Conservation (phyloP, 2,888 invertebrate species). For the Eristalis tenax region DNA sequence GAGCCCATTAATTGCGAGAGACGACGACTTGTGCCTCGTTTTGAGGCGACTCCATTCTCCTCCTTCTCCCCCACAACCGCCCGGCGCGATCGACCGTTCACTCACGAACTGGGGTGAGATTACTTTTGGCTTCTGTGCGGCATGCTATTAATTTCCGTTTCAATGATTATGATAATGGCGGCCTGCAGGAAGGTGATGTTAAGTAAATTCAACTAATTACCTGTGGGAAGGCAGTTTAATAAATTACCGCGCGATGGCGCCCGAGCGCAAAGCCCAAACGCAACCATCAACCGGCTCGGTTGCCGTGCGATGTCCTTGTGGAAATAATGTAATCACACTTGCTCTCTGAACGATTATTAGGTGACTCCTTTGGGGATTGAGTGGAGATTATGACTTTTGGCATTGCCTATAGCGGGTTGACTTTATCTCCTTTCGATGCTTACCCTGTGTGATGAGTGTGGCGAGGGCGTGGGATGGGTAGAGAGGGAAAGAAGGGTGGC, state of each 20-base stretch:
- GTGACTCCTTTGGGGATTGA: background rate
- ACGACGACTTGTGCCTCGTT: conserved; percentile 16
- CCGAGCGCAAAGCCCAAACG: background rate
- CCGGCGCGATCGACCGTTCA: too few species aligned
- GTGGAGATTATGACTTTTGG: conserved; percentile 1
- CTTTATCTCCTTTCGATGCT: background rate
- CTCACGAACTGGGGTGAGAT: conserved; percentile 38
- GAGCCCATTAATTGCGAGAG: conserved; percentile 54
- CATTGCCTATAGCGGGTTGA: background rate
- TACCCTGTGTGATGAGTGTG: too few species aligned
- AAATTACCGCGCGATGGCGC: conserved; percentile 36
- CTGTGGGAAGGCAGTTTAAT: conserved; percentile 66
- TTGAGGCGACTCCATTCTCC: background rate
- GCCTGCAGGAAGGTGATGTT: conserved; percentile 44
- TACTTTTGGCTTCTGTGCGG: conserved; percentile 56
- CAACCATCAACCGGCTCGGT: background rate
- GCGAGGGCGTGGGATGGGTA: background rate
- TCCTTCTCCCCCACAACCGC: background rate
- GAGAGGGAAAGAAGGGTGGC: background rate
- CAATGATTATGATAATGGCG: conserved; percentile 67
- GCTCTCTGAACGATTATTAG: conserved; percentile 20
- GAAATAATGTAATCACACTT: conserved; percentile 31
- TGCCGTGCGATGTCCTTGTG: conserved; percentile 18
- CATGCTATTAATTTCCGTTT: conserved; percentile 67
- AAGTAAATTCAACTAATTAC: conserved; percentile 70